These are phyloP conservation scores for Ochropleura leucogaster DNA, from an alignment of 2,888 invertebrate genomes.

Conservation along the genomic window DNA sequence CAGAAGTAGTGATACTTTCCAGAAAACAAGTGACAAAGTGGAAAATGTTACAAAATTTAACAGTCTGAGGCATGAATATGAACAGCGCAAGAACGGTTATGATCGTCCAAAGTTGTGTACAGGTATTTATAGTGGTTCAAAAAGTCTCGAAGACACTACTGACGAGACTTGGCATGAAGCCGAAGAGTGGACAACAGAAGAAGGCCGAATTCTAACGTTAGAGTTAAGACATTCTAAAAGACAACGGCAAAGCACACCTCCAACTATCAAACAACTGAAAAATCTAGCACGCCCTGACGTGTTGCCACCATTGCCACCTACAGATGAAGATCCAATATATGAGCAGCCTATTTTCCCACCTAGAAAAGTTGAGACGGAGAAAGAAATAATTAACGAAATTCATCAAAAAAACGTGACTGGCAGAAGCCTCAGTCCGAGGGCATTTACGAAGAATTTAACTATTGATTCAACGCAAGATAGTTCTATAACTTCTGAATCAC, in stretches of 20 bases:
- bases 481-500: slow-evolving; percentile 74
- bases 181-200: slow-evolving; percentile 86
- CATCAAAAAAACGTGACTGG: slow-evolving; percentile 92
- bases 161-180: slow-evolving; percentile 81
- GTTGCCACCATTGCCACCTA: slow-evolving; percentile 92
- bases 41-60: slow-evolving; percentile 89
- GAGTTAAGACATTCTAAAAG: slow-evolving; percentile 94
- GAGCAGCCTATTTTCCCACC: slow-evolving; percentile 91
- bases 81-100: slow-evolving; percentile 90
- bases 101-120: slow-evolving; percentile 82
- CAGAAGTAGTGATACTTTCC: slow-evolving; percentile 93
- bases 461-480: slow-evolving; percentile 72
- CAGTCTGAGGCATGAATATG: slow-evolving; percentile 94
- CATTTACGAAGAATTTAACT: slow-evolving; percentile 75
- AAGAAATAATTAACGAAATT: slow-evolving; percentile 75
- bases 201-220: slow-evolving; percentile 92
- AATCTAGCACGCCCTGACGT: slow-evolving; percentile 92
- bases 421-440: slow-evolving; percentile 91
- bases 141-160: slow-evolving; percentile 75
- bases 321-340: slow-evolving; percentile 89
- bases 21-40: slow-evolving; percentile 85
- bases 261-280: slow-evolving; percentile 85
- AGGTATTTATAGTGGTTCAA: slow-evolving; percentile 77
- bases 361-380: slow-evolving; percentile 84
- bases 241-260: slow-evolving; percentile 91